Evolutionary conservation across 2,888 invertebrate species (phyloP).

Genomic region (Calameuta pallipes): DNA sequence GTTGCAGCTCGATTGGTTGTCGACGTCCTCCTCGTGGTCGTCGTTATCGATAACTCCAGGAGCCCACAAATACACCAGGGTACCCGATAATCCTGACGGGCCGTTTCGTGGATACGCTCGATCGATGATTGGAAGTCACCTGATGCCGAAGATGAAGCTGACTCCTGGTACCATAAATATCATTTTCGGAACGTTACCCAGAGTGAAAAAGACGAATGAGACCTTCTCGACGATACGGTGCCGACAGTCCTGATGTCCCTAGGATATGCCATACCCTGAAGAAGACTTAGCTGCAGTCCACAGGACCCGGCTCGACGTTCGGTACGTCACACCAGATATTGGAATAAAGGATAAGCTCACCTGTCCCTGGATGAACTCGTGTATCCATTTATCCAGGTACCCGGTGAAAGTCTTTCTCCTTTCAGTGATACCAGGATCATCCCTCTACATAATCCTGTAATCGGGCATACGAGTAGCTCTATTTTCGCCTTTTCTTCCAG

Average conservation of each 20-base stretch:
- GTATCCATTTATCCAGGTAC: background rate
- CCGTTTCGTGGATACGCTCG: background rate
- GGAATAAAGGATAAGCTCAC: conserved; percentile 36
- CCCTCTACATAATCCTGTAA: background rate
- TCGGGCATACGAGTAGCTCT: background rate
- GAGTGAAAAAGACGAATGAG: background rate
- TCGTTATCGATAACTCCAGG: background rate
- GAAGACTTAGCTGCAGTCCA: background rate
- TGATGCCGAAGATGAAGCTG: background rate
- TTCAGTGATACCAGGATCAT: background rate
- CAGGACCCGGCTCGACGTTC: conserved; percentile 7
- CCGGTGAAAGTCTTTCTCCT: too few species aligned
- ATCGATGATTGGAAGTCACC: background rate
- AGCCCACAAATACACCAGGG: background rate
- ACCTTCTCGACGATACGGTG: background rate
- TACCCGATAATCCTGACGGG: background rate
- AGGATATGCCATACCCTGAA: background rate
- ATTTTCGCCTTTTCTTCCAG: background rate
- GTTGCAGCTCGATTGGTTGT: background rate
- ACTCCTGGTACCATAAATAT: background rate
- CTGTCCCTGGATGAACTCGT: conserved; percentile 12
- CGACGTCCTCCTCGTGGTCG: background rate
- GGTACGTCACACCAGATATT: conserved; percentile 35
- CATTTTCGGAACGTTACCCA: background rate
- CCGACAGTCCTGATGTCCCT: background rate